Base-by-base conservation (phyloP, 1,140 invertebrate species). In the Caerostris darwini region DNA sequence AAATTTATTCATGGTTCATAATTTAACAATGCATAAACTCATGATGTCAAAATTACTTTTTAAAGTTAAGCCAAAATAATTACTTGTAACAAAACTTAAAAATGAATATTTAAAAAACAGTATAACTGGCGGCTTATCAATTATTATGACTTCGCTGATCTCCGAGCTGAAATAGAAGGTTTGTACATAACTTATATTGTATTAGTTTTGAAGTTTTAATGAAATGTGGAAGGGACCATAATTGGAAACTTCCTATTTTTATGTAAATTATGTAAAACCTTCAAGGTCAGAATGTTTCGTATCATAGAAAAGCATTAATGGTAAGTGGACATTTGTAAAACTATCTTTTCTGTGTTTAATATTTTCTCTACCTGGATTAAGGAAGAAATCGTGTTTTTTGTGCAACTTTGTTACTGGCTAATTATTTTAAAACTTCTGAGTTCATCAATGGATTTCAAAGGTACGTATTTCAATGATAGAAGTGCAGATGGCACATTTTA, bases 391-490 rank as follows among this genome's bases (percentile, higher is more conserved):
- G 17, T 6, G n/a, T 50, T 10, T 88, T 88, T 7, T 67, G 50
- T 61, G 53, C 3, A 14, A 53, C 7, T 64, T 67, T 64, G 50
- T 88, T 57, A 12, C 50, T 53, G 19, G 90, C 85, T 59, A 61
- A 12, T 85, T 58, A 85, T 85, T 61, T 85, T 81, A 59, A 12
- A 53, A 85, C 90, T 67, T 64, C 17, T 61, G 50, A 83, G 90
- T 81, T 85, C 50, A 85, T 6, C n/a, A 56, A 58, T 92, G 90
- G 59, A 92, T 85, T 67, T 85, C 58, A 92, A 67, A 90, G 90
- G 90, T 92, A 92, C 64, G 90, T 92, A 92, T 85, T 77, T 64
- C 53, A 34, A 92, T 67, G 7, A 81, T 85, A 64, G 12, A 92
- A 91, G 7, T 64, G 71, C 54, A 90, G 17, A 92, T 67, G 90